Base-by-base conservation (phyloP, 2,888 invertebrate genomes). In the Drosophila meridiana region DNA sequence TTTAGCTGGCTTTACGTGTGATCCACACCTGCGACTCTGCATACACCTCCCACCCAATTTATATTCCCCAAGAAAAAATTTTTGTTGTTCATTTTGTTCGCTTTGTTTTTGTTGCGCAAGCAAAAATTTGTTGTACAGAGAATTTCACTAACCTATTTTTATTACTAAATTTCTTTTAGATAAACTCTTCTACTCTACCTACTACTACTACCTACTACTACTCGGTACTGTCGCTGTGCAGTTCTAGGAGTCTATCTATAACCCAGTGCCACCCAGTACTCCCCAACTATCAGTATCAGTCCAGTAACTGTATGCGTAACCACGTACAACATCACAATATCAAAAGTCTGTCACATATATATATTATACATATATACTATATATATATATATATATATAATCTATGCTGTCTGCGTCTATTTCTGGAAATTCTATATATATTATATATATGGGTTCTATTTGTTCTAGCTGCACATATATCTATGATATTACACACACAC, bases 141-240 rank as follows among this genome's bases (percentile, higher is more conserved):
- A 89, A 87, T 89, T 89, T 91, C 76, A 92, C 92, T 92, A 92
- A 92, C 92, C 92, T 90, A 92, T 92, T 92, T 90, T 91, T 91
- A 91, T 90, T 89, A 92, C 91, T 90, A 91, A 92, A 91, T 92
- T 91, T 92, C 91, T 92, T 92, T 91, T 92, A 92, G 92, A 92
- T 91, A 82, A 81, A 81, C 87, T 86, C 82, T 73, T 83, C 85
- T 85, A 78, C 87, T 79, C 80, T 80, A 83, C 78, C 87, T 80
- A 74, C 82, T 82, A 80, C 80, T 82, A 80, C 80, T 78, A 84
- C 76, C 78, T 78, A 81, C 85, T 78, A 81, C 85, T 75, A 87
- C 89, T 76, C 68, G 74, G 78, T 80, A 85, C 80, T 75, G 89
- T 75, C 87, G 82, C 87, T 79, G 78, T 79, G 81, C 82, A 76